Base-by-base conservation (phyloP, 2,888 invertebrate genomes). In the Phaedon cochleariae region DNA sequence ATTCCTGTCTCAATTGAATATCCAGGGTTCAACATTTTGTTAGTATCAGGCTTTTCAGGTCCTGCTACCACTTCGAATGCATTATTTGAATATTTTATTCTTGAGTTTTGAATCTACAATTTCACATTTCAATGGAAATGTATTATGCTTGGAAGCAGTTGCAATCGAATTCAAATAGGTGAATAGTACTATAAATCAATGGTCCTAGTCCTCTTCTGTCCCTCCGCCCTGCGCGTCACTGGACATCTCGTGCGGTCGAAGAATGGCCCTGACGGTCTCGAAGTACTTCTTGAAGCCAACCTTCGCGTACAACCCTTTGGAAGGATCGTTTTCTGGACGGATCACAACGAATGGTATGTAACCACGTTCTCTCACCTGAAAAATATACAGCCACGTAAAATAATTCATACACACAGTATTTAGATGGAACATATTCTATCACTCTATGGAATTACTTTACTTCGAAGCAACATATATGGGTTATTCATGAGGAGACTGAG, bases 341-440 rank as follows among this genome's bases (percentile, higher is more conserved):
- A 94, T 94, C 77, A 94, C 93, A 72, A 94, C 94, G 84, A 93
- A 94, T 64, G 94, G 94, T 77, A 90, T 88, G 84, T 94, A 94
- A 71, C 94, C 82, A 51, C 83, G 73, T 74, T 81, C 79, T 64
- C 75, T 77, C 62, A 83, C 76, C 76, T 76, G 52, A 21, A 70
- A 63, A 52, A 41, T 34, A 34, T 10, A 65, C 9, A 55, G 15
- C 26, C 15, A 1, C 10, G 22, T 15, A 31, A 17, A 18, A n/a
- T n/a, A n/a, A n/a, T n/a, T n/a, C n/a, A n/a, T n/a, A n/a, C n/a
- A n/a, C n/a, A n/a, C n/a, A n/a, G n/a, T n/a, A n/a, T n/a, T n/a
- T n/a, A n/a, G n/a, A n/a, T n/a, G n/a, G n/a, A n/a, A n/a, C n/a
- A n/a, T n/a, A n/a, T n/a, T n/a, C n/a, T n/a, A n/a, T n/a, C n/a